These are phyloP conservation scores for Thomomys bottae DNA, from an alignment of 2,113 vertebrate genomes.

Conservation along the genomic window DNA sequence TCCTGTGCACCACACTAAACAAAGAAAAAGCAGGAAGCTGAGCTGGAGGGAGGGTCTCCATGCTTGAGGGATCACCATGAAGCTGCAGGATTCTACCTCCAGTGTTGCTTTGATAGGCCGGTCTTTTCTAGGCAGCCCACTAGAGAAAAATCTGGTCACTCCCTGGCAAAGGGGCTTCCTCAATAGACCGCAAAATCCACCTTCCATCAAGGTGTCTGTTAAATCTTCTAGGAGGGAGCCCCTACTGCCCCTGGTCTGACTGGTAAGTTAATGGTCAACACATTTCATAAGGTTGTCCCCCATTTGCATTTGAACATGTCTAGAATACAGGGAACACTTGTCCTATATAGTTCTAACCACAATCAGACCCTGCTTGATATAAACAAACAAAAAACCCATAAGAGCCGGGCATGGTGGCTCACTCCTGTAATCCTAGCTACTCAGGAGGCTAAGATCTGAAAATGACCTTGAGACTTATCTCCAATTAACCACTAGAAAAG, in stretches of 20 bases:
- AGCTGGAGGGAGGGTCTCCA: not conserved
- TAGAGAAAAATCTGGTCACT: not conserved
- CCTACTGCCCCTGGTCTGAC: not conserved
- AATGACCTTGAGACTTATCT: too few relatives aligned
- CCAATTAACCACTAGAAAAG: too few relatives aligned
- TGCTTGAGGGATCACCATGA: not conserved
- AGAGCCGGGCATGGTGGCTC: too few relatives aligned
- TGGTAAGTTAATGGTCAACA: not conserved
- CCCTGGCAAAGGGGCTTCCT: not conserved
- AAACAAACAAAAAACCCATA: too few relatives aligned
- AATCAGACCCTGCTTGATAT: not conserved
- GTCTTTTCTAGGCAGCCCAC: not conserved
- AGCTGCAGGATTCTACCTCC: not conserved
- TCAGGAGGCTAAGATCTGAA: too few relatives aligned
- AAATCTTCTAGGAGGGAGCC: rapidly evolving
- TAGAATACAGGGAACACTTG: not conserved
- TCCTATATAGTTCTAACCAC: not conserved
- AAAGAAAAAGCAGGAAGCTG: not conserved
- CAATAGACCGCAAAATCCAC: not conserved
- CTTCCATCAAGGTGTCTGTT: not conserved
- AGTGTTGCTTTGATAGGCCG: too few relatives aligned
- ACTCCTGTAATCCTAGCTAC: too few relatives aligned
- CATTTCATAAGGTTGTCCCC: not conserved
- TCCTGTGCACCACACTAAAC: too few relatives aligned
- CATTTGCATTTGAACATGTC: not conserved